Evolutionary conservation across 1,140 invertebrate species (phyloP), one percentile per base, ranked within the genome.

Genomic region (Dendrolimus punctatus): DNA sequence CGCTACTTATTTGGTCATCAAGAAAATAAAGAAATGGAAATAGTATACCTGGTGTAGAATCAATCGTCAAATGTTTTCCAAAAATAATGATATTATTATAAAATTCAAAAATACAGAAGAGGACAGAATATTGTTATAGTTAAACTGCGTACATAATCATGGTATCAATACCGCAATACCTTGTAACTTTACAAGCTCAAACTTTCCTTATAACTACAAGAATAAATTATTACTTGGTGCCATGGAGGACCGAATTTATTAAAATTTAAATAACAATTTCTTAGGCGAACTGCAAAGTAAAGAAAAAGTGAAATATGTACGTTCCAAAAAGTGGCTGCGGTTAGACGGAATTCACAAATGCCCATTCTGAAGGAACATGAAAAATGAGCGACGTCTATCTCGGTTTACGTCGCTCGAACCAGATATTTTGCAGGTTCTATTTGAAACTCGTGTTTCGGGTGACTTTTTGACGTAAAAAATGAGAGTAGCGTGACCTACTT

Each of bases 401-500:
- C 40, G 37, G 6, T 45, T n/a, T 45, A 45, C 43, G 43, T 45
- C 4, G 43, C 23, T 45, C n/a, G n/a, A 45, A n/a, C 36, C 37
- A 36, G 39, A 51, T 51, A 51, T 55, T 55, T 51, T 36, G 42
- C 37, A n/a, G 37, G 49, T 49, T 46, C 40, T 52, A 23, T 42
- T 37, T 40, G 53, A 51, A 51, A 58, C 39, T 43, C 53, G 42
- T 43, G 10, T 39, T 36, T 6, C n/a, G 51, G 46, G 40, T 53
- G 40, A 49, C 46, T 51, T 53, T 53, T 56, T 53, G 55, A 57
- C 64, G 58, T 55, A 62, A 58, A 58, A 46, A 51, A 51, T 57
- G 64, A 66, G 5, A 23, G 39, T 9, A 57, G 63, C 62, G 58
- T 66, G 77, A 65, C 73, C 67, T 56, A 76, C 66, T 78, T 78